phyloP scores from a whole-genome alignment of 2,797 vertebrate genomes.

The Notamacropus eugenii region DNA sequence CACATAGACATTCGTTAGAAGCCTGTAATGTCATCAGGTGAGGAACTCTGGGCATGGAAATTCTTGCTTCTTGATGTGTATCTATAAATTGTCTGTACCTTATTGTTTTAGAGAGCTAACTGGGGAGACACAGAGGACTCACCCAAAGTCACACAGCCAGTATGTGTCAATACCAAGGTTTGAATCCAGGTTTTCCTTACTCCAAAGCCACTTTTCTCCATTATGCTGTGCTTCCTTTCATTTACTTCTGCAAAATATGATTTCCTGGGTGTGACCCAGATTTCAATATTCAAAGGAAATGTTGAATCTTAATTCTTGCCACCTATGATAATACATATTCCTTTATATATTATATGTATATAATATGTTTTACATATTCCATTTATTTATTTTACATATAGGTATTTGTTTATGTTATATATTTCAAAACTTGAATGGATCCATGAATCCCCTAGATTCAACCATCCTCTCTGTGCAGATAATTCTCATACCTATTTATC shows the following conservation, averaged over 20 bases:
- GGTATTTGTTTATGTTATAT: background rate
- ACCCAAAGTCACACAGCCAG: background rate
- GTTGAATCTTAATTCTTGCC: background rate
- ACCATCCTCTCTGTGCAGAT: background rate
- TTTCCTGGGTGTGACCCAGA: background rate
- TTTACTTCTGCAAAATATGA: background rate
- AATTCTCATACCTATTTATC: background rate
- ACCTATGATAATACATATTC: background rate
- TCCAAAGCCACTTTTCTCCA: background rate
- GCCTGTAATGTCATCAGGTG: background rate
- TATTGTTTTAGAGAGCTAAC: background rate
- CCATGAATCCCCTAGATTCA: background rate
- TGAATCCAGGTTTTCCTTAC: background rate
- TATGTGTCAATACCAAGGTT: background rate
- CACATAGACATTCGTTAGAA: background rate
- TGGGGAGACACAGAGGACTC: background rate
- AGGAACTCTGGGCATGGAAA: background rate
- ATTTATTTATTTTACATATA: too few relatives aligned
- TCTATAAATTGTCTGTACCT: background rate
- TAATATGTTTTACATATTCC: too few relatives aligned
- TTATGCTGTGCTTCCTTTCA: background rate
- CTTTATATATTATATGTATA: background rate
- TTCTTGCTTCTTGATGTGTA: background rate
- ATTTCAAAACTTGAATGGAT: background rate
- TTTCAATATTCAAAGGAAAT: background rate